These are phyloP conservation scores for Turnix velox DNA, from an alignment of 2,113 vertebrate genomes.

Conservation along the genomic window DNA sequence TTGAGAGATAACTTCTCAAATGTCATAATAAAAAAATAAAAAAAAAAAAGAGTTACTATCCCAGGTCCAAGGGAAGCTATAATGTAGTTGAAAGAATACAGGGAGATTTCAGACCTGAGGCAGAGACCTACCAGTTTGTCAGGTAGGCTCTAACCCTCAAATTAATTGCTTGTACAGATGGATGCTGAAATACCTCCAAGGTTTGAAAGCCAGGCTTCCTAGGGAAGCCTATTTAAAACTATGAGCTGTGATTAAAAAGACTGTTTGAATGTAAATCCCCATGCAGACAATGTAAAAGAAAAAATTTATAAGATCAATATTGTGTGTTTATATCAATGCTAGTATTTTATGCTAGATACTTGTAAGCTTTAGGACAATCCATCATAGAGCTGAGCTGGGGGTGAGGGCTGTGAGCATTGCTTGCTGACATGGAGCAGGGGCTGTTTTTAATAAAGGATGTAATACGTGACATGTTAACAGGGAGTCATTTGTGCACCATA, in stretches of 20 bases:
- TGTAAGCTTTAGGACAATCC: neutral
- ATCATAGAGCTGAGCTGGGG: neutral
- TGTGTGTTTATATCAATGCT: neutral
- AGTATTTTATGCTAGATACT: neutral
- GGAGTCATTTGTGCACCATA: constrained; percentile 44
- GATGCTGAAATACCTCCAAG: neutral
- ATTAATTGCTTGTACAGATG: neutral
- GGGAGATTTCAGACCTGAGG: neutral
- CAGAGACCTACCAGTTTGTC: neutral
- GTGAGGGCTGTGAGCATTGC: neutral
- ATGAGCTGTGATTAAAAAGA: neutral
- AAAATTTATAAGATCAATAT: neutral
- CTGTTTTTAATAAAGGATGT: constrained; percentile 60
- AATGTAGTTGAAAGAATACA: fast-evolving
- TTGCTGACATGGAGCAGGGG: neutral
- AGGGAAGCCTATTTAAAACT: neutral
- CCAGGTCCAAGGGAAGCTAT: neutral
- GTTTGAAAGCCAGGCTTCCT: neutral
- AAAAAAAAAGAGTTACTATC: neutral
- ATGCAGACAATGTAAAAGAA: neutral
- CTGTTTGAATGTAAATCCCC: neutral
- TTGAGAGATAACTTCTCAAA: neutral
- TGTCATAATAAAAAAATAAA: neutral
- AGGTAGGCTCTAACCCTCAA: neutral
- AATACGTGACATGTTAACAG: constrained; percentile 65